Base-by-base conservation (phyloP, 1,140 invertebrate genomes). In the Drosophila hydei region DNA sequence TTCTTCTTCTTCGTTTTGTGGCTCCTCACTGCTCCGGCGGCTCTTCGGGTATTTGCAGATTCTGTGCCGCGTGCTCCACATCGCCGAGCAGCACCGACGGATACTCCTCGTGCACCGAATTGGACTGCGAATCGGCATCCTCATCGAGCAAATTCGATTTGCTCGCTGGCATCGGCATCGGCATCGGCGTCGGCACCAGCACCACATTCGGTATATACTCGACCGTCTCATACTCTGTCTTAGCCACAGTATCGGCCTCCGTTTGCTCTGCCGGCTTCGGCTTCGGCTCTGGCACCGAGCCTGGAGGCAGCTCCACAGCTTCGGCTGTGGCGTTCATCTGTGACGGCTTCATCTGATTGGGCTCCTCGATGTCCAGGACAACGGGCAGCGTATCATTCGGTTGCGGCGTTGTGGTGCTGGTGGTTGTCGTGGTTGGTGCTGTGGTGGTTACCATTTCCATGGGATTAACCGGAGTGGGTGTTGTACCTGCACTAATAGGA, bases 51-150 rank as follows among this genome's bases (percentile, higher is more conserved):
- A 88, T 89, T 60, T 88, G 83, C n/a, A 84, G 71, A 75, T 73
- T 88, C 77, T 90, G 89, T 55, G 81, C 84, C 77, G 90, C 79
- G 64, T 87, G 81, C 52, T 75, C 77, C 50, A 68, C 48, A 38
- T 71, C 67, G 6, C 68, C 59, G 27, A 74, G 60, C 30, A 89
- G 58, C 36, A 74, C 68, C 33, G 77, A 70, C 7, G 83, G 80
- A 58, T 81, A 91, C 47, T 90, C 87, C 48, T 89, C 88, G 61
- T 91, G 87, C 50, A 91, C 88, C 5, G 89, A 91, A 55, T 91
- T 91, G 18, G 90, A 90, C 68, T 89, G 81, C 50, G 83, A 80
- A 55, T 91, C 83, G 54, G 80, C 50, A 18, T 88, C 83, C 55
- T 91, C 88, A 50, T 91, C 90, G 27, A 90, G 72, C 25, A 77